Base-by-base conservation (phyloP, 1,140 invertebrate genomes). In the Marisa cornuarietis region DNA sequence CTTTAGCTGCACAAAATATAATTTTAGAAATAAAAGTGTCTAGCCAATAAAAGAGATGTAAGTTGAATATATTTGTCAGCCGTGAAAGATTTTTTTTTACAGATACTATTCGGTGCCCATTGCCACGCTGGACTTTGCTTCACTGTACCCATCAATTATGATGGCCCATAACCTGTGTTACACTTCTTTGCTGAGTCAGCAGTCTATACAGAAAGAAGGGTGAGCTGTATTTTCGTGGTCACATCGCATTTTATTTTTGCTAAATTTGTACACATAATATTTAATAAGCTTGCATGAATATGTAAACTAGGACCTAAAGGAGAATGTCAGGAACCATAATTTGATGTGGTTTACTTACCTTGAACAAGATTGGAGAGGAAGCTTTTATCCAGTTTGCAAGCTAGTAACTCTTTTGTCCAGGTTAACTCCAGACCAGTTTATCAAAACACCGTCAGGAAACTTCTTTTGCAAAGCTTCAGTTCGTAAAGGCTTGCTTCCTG, bases 161-260 rank as follows among this genome's bases (percentile, higher is more conserved):
- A 99, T 99, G 95, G 99, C 99, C 14, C 98, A 99, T 88, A 99
- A 99, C 93, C 93, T 99, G 42, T 99, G 99, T 91, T 99, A 99
- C 87, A 99, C 98, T 0, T 98, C 98, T 0, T 91, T 99, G n/a
- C 87, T 99, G 24, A 88, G 81, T 71, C 86, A 82, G 16, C 75
- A 82, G 54, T 75, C 78, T 51, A 90, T 90, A 42, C 75, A 82
- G 52, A 89, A 85, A 81, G 83, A 88, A 79, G 85, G 83, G 89
- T 90, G 82, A 83, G 85, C 86, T 65, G 84, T 11, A 20, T 54
- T 9, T 18, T 26, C 31, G 3, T 31, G 5, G 8, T 18, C 8
- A 31, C 66, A 14, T 69, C 11, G 3, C 7, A 69, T 31, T 22
- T 69, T 69, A 31, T 69, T 69, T 69, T 69, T 69, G 11, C 42